phyloP scores from a whole-genome alignment of 2,888 invertebrate species.

The Mimachlamys varia region DNA sequence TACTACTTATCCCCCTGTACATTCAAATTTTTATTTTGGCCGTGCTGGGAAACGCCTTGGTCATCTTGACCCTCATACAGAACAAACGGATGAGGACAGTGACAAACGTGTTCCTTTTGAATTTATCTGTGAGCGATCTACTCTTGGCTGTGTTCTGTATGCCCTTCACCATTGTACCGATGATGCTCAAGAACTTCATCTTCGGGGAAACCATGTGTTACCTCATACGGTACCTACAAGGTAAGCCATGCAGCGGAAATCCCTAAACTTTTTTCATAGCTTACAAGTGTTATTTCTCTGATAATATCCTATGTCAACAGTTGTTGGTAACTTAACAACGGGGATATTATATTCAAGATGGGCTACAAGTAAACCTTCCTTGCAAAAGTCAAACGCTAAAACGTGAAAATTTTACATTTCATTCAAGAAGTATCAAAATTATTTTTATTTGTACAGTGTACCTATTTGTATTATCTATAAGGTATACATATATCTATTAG shows the following conservation, averaged over 20 bases:
- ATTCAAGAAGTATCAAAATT: too few species aligned
- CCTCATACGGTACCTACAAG: slow-evolving; percentile 88
- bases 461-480: too few species aligned
- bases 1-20: slow-evolving; percentile 82
- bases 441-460: too few species aligned
- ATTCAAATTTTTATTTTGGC: slow-evolving; percentile 90
- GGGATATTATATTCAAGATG: too few species aligned
- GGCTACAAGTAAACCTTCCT: too few species aligned
- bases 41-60: slow-evolving; percentile 90
- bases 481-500: too few species aligned
- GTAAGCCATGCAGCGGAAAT: slow-evolving; percentile 82
- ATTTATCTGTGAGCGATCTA: slow-evolving; percentile 87
- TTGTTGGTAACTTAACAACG: too few species aligned
- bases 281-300: too few species aligned
- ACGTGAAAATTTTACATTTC: too few species aligned
- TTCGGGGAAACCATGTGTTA: slow-evolving; percentile 89
- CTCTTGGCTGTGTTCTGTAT: slow-evolving; percentile 92
- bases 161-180: slow-evolving; percentile 88
- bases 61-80: slow-evolving; percentile 86
- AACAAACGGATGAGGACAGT: slow-evolving; percentile 83
- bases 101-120: slow-evolving; percentile 83
- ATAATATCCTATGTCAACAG: too few species aligned
- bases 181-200: slow-evolving; percentile 87
- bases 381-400: too few species aligned
- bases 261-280: too few species aligned